Evolutionary conservation across 2,888 invertebrate species (phyloP), one percentile per base, ranked within the genome.

Genomic region (Tenthredo mesomela): DNA sequence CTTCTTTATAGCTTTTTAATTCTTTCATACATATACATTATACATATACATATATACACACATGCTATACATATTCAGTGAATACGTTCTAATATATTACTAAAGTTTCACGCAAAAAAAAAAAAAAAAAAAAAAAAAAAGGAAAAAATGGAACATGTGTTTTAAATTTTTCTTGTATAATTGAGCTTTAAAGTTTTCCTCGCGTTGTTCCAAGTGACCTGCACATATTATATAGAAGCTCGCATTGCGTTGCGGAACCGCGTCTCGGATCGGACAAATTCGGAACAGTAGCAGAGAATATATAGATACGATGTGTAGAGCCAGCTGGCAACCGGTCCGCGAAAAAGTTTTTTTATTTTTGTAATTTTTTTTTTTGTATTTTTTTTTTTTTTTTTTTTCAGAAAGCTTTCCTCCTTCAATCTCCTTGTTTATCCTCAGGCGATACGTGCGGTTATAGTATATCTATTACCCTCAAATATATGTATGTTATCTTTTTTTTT

Each of bases 271-370:
- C 61, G 10, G 70, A 70, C 70, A 70, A 70, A 70, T 70, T 33
- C 67, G n/a, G 29, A 70, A 37, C 37, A 29, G 33, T 37, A 70
- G 33, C 7, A 33, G 33, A 70, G 33, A 70, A 70, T 37, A 37
- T 70, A 70, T 70, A 70, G 47, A 75, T 40, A 54, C 54, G 54
- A 33, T 10, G 77, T 54, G 25, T 77, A 18, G 50, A 77, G 77
- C 77, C 77, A 77, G 50, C 77, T 77, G 77, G 77, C 77, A 77
- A 77, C 25, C 77, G 54, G 50, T 54, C 9, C 50, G 12, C 33
- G 18, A 47, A 50, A 77, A 15, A 18, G 21, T 75, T 75, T 75
- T 25, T 21, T 47, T 12, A 2, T 9, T 43, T n/a, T 18, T 73
- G 0, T n/a, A n/a, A n/a, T n/a, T n/a, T n/a, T n/a, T n/a, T n/a